Base-by-base conservation (phyloP, 2,888 invertebrate species). In the Deroplatys truncata region DNA sequence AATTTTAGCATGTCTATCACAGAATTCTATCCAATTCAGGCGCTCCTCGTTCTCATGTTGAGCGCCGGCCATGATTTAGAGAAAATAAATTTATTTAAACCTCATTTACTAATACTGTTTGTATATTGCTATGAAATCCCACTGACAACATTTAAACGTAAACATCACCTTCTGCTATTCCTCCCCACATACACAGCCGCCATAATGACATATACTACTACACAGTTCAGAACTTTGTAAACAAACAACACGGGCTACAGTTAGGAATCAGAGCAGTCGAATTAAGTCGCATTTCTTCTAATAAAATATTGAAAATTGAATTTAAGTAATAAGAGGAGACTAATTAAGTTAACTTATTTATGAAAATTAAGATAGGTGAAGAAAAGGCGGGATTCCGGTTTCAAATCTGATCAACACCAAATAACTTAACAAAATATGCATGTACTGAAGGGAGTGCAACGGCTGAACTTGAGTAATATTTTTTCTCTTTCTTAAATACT, bases 1-100 rank as follows among this genome's bases (percentile, higher is more conserved):
- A 90, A 96, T 95, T 92, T 96, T 96, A 90, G 98, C 98, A 94
- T 98, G 98, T 93, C 97, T 96, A 93, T 98, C 97, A 94, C 97
- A 97, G 93, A 97, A 97, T 93, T 97, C 97, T 92, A 96, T 95
- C 97, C 97, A 98, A 93, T 92, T 92, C 85, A 91, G 82, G 25
- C 89, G 88, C 82, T 91, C 90, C 56, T 91, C 90, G 28, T 56
- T 49, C 28, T 90, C 89, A 84, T 89, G 72, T 88, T 90, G 89
- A 29, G 85, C 90, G 87, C 89, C 87, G 84, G 90, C 90, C 90
- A 91, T 91, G 20, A 84, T 88, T 87, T 87, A 87, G 31, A 29
- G 2, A n/a, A n/a, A 31, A 9, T 28, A 82, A 35, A 16, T 29
- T 28, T 31, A 83, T 20, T 83, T 87, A 87, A 82, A 16, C 83